Evolutionary conservation across 2,797 vertebrate species (phyloP), one percentile per base, ranked within the genome.

Genomic region (Melanotaenia trifasciata): DNA sequence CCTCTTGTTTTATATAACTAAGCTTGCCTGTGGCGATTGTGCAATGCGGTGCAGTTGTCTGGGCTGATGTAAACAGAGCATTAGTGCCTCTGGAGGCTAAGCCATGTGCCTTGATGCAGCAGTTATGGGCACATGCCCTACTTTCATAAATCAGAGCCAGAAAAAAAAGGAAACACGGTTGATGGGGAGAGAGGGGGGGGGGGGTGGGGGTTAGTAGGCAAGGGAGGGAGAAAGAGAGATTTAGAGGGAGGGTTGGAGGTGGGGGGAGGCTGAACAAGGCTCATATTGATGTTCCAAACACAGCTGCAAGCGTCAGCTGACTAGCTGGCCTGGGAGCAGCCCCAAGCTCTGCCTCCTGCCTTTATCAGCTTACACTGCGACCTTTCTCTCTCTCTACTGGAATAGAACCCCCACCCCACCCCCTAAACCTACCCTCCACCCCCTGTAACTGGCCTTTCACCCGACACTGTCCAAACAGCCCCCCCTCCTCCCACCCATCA

Each of bases 291-390:
- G 93, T 92, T 91, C 87, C 86, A 91, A 91, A 87, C 94, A 92
- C 95, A 95, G 95, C 93, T 94, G 95, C 87, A 2, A 77, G 35
- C 83, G 79, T 95, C 95, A 95, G 94, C 94, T 95, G 95, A 96
- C 94, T 94, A 64, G 72, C 84, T 93, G 93, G 93, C 93, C 95
- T 92, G 92, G 93, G 92, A 91, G 88, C 89, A 84, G 89, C 91
- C 92, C 84, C 64, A 35, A 87, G 89, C 84, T 70, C 90, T 86
- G 86, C 90, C 91, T 84, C 87, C 89, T 87, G 83, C 87, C 86
- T 94, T 94, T 94, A 95, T 94, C 87, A 91, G 91, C 89, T 94
- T 92, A 93, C 93, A 94, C 94, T 95, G 94, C 95, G 95, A 96
- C 95, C 95, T 96, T 94, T 92, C 75, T 92, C 92, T 47, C 45